Evolutionary conservation across 2,797 vertebrate genomes (phyloP).

Genomic region (Halcyon chelicuti): DNA sequence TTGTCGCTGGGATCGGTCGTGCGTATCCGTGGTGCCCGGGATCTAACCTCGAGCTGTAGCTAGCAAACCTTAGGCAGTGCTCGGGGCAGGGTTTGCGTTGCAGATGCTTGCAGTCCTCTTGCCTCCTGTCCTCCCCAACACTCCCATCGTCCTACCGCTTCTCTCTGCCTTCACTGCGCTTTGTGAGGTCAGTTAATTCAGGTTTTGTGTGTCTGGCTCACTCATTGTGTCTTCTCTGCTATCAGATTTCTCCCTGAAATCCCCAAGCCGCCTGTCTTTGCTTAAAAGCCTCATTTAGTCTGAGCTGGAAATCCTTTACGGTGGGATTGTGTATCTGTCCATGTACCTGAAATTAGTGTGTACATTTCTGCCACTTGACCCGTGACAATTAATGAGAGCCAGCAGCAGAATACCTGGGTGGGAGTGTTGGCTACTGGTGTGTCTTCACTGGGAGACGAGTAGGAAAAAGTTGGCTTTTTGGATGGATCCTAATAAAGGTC

Average conservation of each 20-base stretch:
- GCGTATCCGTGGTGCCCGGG: background rate
- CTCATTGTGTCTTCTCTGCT: background rate
- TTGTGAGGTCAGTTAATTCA: background rate
- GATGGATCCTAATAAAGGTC: background rate
- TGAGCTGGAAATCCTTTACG: background rate
- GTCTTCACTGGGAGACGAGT: background rate
- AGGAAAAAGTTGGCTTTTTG: background rate
- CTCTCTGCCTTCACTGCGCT: background rate
- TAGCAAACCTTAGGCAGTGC: background rate
- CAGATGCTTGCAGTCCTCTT: background rate
- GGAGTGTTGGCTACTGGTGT: background rate
- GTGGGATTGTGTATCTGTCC: background rate
- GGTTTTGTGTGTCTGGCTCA: background rate
- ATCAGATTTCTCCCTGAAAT: background rate
- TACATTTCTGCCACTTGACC: background rate
- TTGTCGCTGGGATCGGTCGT: background rate
- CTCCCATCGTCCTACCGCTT: fast-evolving
- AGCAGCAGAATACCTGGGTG: fast-evolving
- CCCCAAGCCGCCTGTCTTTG: background rate
- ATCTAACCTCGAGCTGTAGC: background rate
- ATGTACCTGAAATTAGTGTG: fast-evolving
- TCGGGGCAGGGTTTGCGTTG: background rate
- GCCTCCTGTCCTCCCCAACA: background rate
- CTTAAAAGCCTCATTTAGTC: background rate
- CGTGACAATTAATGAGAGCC: background rate